Evolutionary conservation across 2,888 invertebrate species (phyloP).

Genomic region (Agrochola lychnidis): DNA sequence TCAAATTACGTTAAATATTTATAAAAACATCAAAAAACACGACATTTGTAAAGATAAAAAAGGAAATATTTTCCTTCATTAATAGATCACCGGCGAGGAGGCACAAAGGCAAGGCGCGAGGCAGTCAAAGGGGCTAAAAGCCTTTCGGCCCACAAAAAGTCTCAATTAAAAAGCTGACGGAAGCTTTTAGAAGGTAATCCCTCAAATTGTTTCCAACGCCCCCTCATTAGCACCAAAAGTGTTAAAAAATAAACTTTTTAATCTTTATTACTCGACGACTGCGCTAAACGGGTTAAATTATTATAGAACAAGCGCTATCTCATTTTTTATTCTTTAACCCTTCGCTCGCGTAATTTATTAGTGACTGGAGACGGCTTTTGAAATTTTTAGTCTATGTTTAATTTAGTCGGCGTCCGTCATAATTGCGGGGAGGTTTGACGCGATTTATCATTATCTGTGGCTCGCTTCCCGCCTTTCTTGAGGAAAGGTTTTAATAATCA

Average conservation of each 20-base stretch:
- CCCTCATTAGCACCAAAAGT: conserved; percentile 91
- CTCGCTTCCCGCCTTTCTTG: conserved; percentile 60
- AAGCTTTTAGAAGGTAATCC: conserved; percentile 91
- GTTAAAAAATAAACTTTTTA: conserved; percentile 91
- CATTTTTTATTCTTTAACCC: conserved; percentile 88
- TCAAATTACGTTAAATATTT: conserved; percentile 67
- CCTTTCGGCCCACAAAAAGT: conserved; percentile 89
- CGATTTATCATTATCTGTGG: conserved; percentile 71
- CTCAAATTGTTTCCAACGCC: conserved; percentile 91
- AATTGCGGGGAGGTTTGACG: conserved; percentile 82
- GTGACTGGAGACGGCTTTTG: conserved; percentile 81
- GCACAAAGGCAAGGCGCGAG: conserved; percentile 82
- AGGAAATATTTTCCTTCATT: conserved; percentile 85
- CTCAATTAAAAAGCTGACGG: conserved; percentile 91
- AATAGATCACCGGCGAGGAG: conserved; percentile 86
- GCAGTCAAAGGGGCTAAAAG: conserved; percentile 88
- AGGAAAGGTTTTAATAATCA: conserved; percentile 58
- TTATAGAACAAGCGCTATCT: conserved; percentile 87
- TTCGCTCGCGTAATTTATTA: conserved; percentile 84
- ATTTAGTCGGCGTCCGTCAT: conserved; percentile 81
- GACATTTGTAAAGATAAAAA: conserved; percentile 69
- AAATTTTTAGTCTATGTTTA: conserved; percentile 83
- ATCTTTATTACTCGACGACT: conserved; percentile 90
- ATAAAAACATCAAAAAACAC: conserved; percentile 61
- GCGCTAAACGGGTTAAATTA: conserved; percentile 90